Evolutionary conservation across 2,113 vertebrate genomes (phyloP), one percentile per base, ranked within the genome.

Genomic region (Spermophilus dauricus): DNA sequence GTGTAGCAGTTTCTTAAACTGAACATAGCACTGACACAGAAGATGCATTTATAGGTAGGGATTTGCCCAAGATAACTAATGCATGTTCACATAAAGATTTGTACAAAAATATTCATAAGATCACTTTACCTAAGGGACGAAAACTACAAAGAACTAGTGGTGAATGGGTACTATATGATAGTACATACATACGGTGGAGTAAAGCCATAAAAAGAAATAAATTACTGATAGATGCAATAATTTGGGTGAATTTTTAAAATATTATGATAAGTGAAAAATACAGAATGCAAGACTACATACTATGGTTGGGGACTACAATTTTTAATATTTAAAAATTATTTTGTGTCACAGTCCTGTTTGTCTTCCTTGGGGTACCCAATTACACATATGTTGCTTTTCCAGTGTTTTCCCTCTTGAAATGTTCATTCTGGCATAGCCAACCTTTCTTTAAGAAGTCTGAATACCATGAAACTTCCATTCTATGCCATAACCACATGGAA

Each of bases 271-370:
- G 30, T 91, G 18, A 95, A 95, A 91, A 8, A 73, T 22, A 34
- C 14, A 63, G 11, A 93, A 67, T 16, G 88, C 67, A 94, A 83
- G 16, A 94, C 30, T 39, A n/a, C 34, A n/a, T 10, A 76, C 20
- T 91, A n/a, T 77, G n/a, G 14, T 86, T 83, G 4, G 8, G 12
- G 32, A 72, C 18, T 28, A 45, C 4, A 91, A 8, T 82, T 97
- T 86, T 95, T 82, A 78, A 37, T 67, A 77, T 86, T 92, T 61
- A 85, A 91, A n/a, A 73, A 69, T 12, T 17, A 26, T 82, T 72
- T 81, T 48, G 5, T 65, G 69, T 32, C 0, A 72, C 3, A n/a
- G 13, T 65, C 42, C 39, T 84, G 26, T 3, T 48, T 84, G 82
- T 76, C 11, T 18, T 65, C 34, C 53, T 89, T 30, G 24, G 6